Base-by-base conservation (phyloP, 1,140 invertebrate species). In the Zaprionus nigranus region DNA sequence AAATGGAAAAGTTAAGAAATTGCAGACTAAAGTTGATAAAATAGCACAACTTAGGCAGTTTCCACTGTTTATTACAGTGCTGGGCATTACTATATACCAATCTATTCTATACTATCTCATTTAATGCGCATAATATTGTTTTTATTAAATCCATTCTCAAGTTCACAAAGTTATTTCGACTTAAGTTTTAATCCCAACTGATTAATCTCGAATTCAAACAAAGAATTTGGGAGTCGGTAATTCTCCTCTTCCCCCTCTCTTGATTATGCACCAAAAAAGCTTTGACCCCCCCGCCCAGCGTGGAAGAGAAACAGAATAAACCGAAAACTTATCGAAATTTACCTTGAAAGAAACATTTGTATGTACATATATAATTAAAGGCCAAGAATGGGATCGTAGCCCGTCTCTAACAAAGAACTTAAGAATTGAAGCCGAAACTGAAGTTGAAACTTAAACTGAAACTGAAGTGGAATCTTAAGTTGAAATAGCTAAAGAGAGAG, bases 401-500 rank as follows among this genome's bases (percentile, higher is more conserved):
- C 15, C 20, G 53, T 30, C n/a, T 30, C 22, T 56, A 56, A 30
- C 53, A 56, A 30, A 56, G 53, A 56, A 56, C 53, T 28, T 5
- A 51, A 51, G 22, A 30, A 24, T 26, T 56, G 15, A 56, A 56
- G 26, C 26, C 24, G 22, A 56, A 56, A 24, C 24, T 56, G 13
- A 56, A 30, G 15, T n/a, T 56, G 13, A 30, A 63, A 62, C 36
- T 60, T 11, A 71, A 71, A 70, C 2, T 51, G 13, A 69, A 53
- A 40, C 60, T 53, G 2, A 34, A 67, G 40, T 46, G 40, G 40
- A 46, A 46, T 17, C 40, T 46, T 15, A 15, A 38, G 36, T 38
- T 38, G 40, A 15, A n/a, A 69, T 67, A 68, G 69, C 69, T 57
- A 51, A 11, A 34, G 20, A 56, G 26, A 64, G 69, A 73, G 57